phyloP scores from a whole-genome alignment of 2,797 vertebrate species.

The Urophycis tenuis region DNA sequence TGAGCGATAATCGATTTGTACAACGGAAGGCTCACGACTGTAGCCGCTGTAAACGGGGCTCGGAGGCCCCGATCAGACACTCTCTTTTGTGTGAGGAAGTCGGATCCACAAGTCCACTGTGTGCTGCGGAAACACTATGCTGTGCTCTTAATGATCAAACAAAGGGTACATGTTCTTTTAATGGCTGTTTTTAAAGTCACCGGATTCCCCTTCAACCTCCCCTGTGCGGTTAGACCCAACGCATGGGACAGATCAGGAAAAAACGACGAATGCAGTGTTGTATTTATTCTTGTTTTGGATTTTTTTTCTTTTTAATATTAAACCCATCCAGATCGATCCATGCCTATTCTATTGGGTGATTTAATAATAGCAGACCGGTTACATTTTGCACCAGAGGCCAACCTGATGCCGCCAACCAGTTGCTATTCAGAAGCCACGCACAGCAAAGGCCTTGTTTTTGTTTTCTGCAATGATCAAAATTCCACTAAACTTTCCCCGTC shows the following conservation, averaged over 20 bases:
- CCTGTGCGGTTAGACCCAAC: neutral
- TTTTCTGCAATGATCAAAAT: neutral
- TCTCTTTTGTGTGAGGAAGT: neutral
- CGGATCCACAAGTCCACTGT: neutral
- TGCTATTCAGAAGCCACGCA: neutral
- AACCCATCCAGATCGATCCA: neutral
- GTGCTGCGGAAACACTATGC: neutral
- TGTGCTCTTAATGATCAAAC: neutral
- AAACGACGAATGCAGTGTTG: neutral
- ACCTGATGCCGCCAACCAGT: neutral
- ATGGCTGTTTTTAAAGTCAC: too few relatives aligned
- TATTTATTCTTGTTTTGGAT: too few relatives aligned
- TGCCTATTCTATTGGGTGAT: neutral
- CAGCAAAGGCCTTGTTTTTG: neutral
- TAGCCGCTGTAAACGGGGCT: too few relatives aligned
- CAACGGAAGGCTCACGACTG: neutral
- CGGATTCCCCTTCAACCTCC: neutral
- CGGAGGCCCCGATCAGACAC: too few relatives aligned
- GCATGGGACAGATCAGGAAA: neutral
- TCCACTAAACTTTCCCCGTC: neutral
- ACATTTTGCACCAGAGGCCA: neutral
- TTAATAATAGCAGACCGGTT: neutral
- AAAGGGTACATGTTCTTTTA: too few relatives aligned
- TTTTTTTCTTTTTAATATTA: neutral
- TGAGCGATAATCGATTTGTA: neutral